phyloP scores from a whole-genome alignment of 2,797 vertebrate genomes.

The Lepilemur ruficaudatus region DNA sequence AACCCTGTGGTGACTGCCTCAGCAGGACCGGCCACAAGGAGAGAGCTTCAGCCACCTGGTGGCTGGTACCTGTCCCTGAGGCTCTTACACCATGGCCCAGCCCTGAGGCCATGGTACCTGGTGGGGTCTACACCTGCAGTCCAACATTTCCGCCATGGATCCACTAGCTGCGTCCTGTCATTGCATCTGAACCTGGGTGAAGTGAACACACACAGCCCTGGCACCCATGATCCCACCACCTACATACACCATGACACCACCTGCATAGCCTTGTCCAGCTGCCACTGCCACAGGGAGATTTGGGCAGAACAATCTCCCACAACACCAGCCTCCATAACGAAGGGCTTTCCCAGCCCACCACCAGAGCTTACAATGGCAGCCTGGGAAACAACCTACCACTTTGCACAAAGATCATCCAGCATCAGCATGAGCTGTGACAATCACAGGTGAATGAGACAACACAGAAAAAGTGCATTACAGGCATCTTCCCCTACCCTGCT shows the following conservation, averaged over 20 bases:
- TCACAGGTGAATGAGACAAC: neutral
- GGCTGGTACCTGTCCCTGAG: neutral
- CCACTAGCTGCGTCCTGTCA: neutral
- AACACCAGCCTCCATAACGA: neutral
- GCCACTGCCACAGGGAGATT: neutral
- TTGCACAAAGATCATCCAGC: neutral
- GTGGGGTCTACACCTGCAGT: neutral
- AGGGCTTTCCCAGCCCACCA: neutral
- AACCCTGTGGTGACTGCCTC: neutral
- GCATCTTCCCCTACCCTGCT: neutral
- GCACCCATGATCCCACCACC: neutral
- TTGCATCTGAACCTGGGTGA: neutral
- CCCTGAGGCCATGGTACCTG: neutral
- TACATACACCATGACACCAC: too few relatives aligned
- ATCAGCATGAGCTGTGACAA: neutral
- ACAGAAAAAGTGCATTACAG: neutral
- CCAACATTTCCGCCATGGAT: neutral
- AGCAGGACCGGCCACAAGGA: neutral
- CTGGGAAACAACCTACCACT: neutral
- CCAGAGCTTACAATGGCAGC: neutral
- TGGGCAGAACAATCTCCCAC: neutral
- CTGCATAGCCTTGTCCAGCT: neutral
- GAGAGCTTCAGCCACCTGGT: neutral
- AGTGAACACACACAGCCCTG: neutral
- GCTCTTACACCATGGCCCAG: neutral